Percentiles rank a stretch among this genome's conserved stretches.
These are phyloP conservation scores for Lanistes nyassanus DNA, from an alignment of 1,140 invertebrate genomes.

Conservation along the genomic window DNA sequence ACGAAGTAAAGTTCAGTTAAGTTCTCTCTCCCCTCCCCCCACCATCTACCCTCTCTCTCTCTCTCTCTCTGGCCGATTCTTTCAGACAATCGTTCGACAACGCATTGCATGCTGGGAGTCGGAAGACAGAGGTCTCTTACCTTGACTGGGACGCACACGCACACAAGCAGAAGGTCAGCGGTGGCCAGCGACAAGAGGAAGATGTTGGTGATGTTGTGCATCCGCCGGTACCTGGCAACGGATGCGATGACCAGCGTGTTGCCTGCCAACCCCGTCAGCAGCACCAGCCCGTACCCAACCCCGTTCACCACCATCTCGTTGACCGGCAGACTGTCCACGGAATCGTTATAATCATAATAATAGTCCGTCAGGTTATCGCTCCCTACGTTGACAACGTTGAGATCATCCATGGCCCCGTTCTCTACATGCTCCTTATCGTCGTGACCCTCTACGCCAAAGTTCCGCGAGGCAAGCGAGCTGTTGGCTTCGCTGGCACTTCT, in stretches of 20 bases:
- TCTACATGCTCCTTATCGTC: not conserved
- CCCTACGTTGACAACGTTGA: not conserved
- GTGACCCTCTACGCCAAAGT: not conserved
- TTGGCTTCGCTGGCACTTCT: not conserved
- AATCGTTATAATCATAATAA: conserved; percentile 48
- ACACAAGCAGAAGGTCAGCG: conserved; percentile 78
- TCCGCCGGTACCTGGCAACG: conserved; percentile 68
- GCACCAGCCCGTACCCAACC: conserved; percentile 74
- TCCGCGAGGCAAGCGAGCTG: not conserved
- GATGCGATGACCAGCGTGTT: conserved; percentile 74
- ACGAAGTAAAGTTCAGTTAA: too few species aligned
- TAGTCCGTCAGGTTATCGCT: conserved; percentile 33
- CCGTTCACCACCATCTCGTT: conserved; percentile 72
- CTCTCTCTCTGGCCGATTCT: too few species aligned
- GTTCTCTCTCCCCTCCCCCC: too few species aligned
- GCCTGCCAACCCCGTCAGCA: conserved; percentile 74
- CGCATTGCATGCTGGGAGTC: too few species aligned
- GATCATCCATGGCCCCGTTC: not conserved
- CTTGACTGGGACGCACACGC: conserved; percentile 81
- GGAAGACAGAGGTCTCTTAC: conserved; percentile 65
- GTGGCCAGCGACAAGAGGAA: conserved; percentile 77
- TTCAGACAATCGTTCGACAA: too few species aligned
- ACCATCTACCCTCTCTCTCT: too few species aligned
- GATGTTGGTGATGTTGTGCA: conserved; percentile 77
- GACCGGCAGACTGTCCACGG: conserved; percentile 39